phyloP scores from a whole-genome alignment of 2,888 invertebrate species.

The Drosophila recens region DNA sequence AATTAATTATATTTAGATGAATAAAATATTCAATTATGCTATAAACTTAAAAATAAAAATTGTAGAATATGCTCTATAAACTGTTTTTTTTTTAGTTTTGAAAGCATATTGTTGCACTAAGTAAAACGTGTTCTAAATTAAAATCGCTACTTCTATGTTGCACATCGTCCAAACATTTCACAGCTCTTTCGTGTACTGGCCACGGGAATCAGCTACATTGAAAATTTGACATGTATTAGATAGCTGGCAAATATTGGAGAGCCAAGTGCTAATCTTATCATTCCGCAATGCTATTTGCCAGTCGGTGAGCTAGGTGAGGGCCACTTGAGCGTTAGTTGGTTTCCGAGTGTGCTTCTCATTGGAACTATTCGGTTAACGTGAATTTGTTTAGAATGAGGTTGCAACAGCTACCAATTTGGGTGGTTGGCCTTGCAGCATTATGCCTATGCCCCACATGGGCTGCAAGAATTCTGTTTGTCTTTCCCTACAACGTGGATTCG shows the following conservation, averaged over 20 bases:
- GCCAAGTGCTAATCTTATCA: conserved; percentile 48
- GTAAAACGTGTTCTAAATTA: too few relatives aligned
- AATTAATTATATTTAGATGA: too few relatives aligned
- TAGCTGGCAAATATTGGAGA: not conserved
- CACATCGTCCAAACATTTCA: conserved; percentile 51
- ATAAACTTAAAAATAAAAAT: too few relatives aligned
- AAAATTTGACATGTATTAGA: not conserved
- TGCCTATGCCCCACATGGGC: conserved; percentile 10
- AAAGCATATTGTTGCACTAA: too few relatives aligned
- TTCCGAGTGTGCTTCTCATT: conserved; percentile 3
- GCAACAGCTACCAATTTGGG: conserved; percentile 20
- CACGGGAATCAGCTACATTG: too few relatives aligned
- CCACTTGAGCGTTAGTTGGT: conserved; percentile 26
- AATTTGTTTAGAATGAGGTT: conserved; percentile 24
- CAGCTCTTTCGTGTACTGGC: conserved; percentile 38
- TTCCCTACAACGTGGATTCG: conserved; percentile 63
- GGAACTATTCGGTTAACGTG: conserved; percentile 6
- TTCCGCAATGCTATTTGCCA: conserved; percentile 2
- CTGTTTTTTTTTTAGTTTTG: too few relatives aligned
- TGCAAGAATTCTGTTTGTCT: conserved; percentile 60
- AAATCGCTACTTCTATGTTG: conserved; percentile 12
- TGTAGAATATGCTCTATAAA: too few relatives aligned
- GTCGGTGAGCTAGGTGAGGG: conserved; percentile 4
- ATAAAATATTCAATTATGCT: too few relatives aligned
- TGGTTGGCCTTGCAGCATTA: conserved; percentile 1